phyloP scores from a whole-genome alignment of 2,797 vertebrate species.

The Falco berigora region DNA sequence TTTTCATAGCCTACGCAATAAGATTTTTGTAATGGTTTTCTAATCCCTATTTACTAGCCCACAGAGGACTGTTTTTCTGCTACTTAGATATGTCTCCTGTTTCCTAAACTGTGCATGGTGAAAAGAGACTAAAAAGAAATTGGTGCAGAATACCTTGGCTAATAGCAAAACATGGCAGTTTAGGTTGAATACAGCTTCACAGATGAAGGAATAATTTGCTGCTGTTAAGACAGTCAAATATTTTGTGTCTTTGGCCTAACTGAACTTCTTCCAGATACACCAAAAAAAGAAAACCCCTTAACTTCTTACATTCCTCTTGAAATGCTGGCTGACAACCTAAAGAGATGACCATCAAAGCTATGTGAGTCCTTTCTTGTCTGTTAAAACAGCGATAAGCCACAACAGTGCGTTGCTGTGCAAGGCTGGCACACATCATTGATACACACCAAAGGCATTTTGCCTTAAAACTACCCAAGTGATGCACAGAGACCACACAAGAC shows the following conservation, averaged over 20 bases:
- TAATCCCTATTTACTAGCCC: conserved; percentile 61
- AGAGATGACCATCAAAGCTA: conserved; percentile 6
- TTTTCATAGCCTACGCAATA: conserved; percentile 55
- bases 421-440: neutral
- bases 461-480: neutral
- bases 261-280: neutral
- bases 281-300: neutral
- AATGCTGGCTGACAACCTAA: conserved; percentile 14
- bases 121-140: conserved; percentile 11
- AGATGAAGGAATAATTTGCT: conserved; percentile 33
- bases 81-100: conserved; percentile 59
- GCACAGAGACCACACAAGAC: neutral
- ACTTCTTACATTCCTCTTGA: conserved; percentile 31
- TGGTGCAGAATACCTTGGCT: neutral
- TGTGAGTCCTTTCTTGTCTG: neutral
- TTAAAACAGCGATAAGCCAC: conserved; percentile 8
- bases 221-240: conserved; percentile 3
- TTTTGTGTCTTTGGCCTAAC: neutral
- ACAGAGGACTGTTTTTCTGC: conserved; percentile 56
- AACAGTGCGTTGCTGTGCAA: neutral
- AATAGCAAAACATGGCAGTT: neutral
- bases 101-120: conserved; percentile 11
- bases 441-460: neutral
- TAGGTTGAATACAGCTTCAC: neutral
- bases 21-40: conserved; percentile 68